phyloP scores from a whole-genome alignment of 2,113 vertebrate species.

The Centropristis striata region DNA sequence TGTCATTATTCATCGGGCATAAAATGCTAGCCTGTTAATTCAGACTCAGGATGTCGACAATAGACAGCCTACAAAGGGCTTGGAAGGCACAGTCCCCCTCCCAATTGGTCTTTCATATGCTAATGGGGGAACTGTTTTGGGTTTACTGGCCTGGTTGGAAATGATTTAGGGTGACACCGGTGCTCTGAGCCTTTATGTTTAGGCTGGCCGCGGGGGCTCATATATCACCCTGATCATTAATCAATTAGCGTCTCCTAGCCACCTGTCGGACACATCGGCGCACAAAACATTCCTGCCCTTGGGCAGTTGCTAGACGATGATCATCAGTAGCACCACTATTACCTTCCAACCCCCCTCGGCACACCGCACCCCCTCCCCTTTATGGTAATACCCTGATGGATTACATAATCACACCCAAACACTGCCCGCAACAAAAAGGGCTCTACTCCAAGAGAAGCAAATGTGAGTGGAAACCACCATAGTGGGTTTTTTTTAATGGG shows the following conservation, averaged over 20 bases:
- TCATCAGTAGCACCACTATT: slow-evolving; percentile 66
- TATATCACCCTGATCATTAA: slow-evolving; percentile 86
- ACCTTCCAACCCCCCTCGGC: slow-evolving; percentile 51
- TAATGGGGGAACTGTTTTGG: slow-evolving; percentile 81
- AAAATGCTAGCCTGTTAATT: slow-evolving; percentile 76
- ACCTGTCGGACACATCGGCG: slow-evolving; percentile 81
- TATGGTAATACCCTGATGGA: slow-evolving; percentile 73
- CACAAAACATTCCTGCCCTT: slow-evolving; percentile 82
- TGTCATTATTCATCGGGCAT: slow-evolving; percentile 79
- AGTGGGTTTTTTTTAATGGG: slow-evolving; percentile 31
- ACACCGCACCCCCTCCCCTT: slow-evolving; percentile 18
- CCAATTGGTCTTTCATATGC: slow-evolving; percentile 81
- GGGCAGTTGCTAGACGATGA: slow-evolving; percentile 82
- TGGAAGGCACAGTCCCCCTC: slow-evolving; percentile 60
- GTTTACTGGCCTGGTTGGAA: slow-evolving; percentile 86
- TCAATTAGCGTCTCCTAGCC: slow-evolving; percentile 86
- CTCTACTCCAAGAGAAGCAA: slow-evolving; percentile 31
- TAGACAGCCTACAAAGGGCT: slow-evolving; percentile 67
- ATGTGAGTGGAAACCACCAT: slow-evolving; percentile 40
- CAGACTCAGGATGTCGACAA: slow-evolving; percentile 71
- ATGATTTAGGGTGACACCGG: slow-evolving; percentile 85
- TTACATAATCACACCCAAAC: slow-evolving; percentile 80
- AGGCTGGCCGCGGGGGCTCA: slow-evolving; percentile 72
- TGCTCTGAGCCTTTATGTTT: slow-evolving; percentile 78
- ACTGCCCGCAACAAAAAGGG: slow-evolving; percentile 39